Evolutionary conservation across 2,888 invertebrate species (phyloP), one percentile per base, ranked within the genome.

Genomic region (Flexamia atlantica): DNA sequence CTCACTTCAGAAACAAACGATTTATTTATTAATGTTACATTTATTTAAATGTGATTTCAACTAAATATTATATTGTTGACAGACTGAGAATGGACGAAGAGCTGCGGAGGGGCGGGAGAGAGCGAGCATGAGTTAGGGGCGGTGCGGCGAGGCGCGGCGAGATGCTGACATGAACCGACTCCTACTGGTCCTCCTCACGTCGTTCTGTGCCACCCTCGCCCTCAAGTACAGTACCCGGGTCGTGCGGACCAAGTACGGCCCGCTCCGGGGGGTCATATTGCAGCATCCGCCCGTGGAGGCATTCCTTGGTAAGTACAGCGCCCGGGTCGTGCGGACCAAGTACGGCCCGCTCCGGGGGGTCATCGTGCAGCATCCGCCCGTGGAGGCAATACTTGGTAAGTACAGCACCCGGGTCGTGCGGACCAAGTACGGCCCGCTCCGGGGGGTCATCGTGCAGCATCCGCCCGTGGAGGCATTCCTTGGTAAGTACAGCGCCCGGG

Each of bases 201-300:
- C 86, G 87, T 88, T 87, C 87, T 88, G 86, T 86, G 86, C 88
- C 87, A 87, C 87, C 87, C 95, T 95, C 87, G 87, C 87, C 87
- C 95, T 95, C 90, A 95, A 95, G 90, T 95, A 95, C 91, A 95
- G 95, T 91, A 95, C 95, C 86, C 93, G 95, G 88, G 94, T 97
- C 86, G 95, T 98, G 87, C 94, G 94, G 89, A 98, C 98, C 87
- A 96, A 97, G 90, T 98, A 97, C 92, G 98, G 98, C 46, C 94
- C 95, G 85, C 91, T 98, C 88, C 93, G 97, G 72, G 98, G 97
- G 83, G 94, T 97, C 90, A 94, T 96, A 87, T 94, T 97, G 81
- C 95, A 96, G 89, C 94, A 95, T 90, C 95, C 95, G 86, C 93
- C 93, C 85, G 97, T 98, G 87, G 98, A 98, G 91, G 97, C 97